Evolutionary conservation across 2,113 vertebrate species (phyloP), one percentile per base, ranked within the genome.

Genomic region (Tapirus terrestris): DNA sequence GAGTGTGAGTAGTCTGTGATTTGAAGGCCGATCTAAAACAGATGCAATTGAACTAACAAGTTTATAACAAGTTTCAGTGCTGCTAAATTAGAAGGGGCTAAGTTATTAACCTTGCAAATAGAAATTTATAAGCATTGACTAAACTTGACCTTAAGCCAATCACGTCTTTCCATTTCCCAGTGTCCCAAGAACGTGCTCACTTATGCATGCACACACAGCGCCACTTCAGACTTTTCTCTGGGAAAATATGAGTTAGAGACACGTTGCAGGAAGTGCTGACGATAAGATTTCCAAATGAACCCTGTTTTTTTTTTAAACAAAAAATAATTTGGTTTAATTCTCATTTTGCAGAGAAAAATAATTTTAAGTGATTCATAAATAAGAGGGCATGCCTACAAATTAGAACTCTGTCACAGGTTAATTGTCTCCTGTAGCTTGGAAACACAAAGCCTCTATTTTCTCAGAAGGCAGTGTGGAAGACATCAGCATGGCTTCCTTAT

Each of bases 61-160:
- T 95, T 91, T 96, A 76, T 93, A 96, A 95, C 79, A 96, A 91
- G 92, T 96, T 97, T 96, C 89, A 95, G 48, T 61, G 86, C 51
- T 39, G 81, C 89, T 83, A 92, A 96, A 96, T 97, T 95, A 97
- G 93, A 92, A 95, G 58, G 80, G 76, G 43, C 70, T 88, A 96
- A 94, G 31, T 94, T 90, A 97, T 97, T 97, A 92, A 98, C 94
- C 89, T 96, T 97, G 92, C 85, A 73, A 94, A 92, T 68, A 80
- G 87, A 96, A 98, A 97, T 96, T 95, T 98, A 94, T 61, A 92
- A 96, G 83, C 88, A 88, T 25, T 96, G 96, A 92, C 91, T 94
- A 81, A 94, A 85, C 73, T 96, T 97, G 96, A 97, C 90, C 95
- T 91, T 73, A 87, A 96, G 75, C 82, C 97, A 97, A 58, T 96